Percentiles rank a stretch among this genome's conserved stretches.
Conservation (phyloP, 30 jellyfish, hydroid and myxozoan genomes). For the Aurelia aurita region DNA sequence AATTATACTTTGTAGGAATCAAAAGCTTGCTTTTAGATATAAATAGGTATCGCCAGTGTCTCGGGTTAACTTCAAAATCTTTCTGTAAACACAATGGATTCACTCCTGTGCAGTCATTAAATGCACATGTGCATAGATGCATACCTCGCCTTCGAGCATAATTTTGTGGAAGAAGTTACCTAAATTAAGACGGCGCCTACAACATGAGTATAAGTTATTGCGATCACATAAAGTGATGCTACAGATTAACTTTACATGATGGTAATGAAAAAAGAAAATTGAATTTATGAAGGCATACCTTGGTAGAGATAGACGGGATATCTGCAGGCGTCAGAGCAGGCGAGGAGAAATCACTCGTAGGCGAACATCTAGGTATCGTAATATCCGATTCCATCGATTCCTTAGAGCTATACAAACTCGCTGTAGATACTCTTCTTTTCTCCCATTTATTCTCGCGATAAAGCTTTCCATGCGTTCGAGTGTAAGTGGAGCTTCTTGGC, state of each 20-base stretch:
- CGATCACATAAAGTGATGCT: too few relatives aligned
- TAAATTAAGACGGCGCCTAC: too few relatives aligned
- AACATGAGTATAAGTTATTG: too few relatives aligned
- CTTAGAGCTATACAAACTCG: slow-evolving; percentile 93
- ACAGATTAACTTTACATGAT: too few relatives aligned
- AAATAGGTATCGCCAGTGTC: too few relatives aligned
- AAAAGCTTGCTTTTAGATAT: too few relatives aligned
- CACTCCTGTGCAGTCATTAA: slow-evolving; percentile 4
- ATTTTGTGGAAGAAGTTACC: too few relatives aligned
- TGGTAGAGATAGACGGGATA: slow-evolving; percentile 28
- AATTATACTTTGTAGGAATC: too few relatives aligned
- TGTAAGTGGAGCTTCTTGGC: slow-evolving; percentile 23
- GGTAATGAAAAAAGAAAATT: too few relatives aligned
- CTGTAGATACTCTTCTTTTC: slow-evolving; percentile 79
- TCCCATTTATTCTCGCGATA: slow-evolving; percentile 96
- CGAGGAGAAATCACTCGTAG: slow-evolving; percentile 70
- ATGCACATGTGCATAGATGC: slow-evolving; percentile 26
- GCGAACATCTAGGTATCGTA: slow-evolving; percentile 83
- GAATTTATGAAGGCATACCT: slow-evolving; percentile 7
- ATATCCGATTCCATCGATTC: slow-evolving; percentile 94
- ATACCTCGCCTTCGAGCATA: too few relatives aligned
- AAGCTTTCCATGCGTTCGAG: slow-evolving; percentile 50
- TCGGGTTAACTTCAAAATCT: too few relatives aligned
- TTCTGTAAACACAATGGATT: not conserved
- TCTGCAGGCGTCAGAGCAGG: slow-evolving; percentile 77